Percentiles rank a stretch among this genome's conserved stretches.
Evolutionary conservation across 2,797 vertebrate species (phyloP).

Genomic region (Carduelis carduelis): DNA sequence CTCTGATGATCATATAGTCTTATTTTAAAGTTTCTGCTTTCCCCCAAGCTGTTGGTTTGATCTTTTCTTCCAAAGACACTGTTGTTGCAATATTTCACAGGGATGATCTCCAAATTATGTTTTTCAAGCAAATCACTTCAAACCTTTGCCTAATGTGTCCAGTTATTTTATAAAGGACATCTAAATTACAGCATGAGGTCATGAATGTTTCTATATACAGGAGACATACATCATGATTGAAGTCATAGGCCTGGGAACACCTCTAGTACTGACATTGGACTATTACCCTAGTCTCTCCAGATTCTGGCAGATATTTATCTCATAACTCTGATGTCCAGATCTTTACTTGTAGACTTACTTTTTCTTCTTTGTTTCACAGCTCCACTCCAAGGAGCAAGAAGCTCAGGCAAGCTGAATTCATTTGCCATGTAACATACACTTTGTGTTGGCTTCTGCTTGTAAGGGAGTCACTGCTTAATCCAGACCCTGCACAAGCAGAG

Average conservation of each 20-base stretch:
- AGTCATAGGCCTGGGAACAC: neutral
- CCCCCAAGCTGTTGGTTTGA: neutral
- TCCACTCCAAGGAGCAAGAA: neutral
- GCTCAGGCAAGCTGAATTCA: neutral
- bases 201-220: neutral
- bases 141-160: neutral
- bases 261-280: neutral
- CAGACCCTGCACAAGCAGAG: neutral
- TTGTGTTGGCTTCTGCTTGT: neutral
- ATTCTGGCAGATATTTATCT: neutral
- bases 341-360: neutral
- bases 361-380: constrained; percentile 4
- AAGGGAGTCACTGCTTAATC: neutral
- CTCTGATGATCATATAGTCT: neutral
- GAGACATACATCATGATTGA: neutral
- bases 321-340: neutral
- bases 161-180: neutral
- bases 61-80: neutral
- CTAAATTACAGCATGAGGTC: neutral
- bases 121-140: neutral
- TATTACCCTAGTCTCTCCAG: neutral
- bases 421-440: neutral
- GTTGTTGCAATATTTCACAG: neutral
- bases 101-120: neutral
- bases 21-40: neutral